Evolutionary conservation across 2,797 vertebrate species (phyloP).

Genomic region (Ctenopoma kingsleyae): DNA sequence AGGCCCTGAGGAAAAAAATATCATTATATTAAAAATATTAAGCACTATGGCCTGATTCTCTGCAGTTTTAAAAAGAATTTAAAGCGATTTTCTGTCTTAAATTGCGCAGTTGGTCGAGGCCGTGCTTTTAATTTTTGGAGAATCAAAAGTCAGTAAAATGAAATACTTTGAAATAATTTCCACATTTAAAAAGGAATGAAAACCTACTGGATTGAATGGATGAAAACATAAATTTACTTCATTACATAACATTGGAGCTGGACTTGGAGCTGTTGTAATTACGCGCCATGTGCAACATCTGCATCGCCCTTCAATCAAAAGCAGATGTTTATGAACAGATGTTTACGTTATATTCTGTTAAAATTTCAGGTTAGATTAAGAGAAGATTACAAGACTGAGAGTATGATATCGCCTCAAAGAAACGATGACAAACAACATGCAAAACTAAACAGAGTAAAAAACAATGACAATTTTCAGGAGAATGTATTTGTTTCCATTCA

Average conservation of each 20-base stretch:
- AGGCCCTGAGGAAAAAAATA: not conserved
- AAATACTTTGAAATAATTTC: not conserved
- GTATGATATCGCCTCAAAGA: slow-evolving; percentile 17
- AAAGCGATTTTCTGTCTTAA: not conserved
- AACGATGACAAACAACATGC: slow-evolving; percentile 52
- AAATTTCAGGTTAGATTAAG: slow-evolving; percentile 13
- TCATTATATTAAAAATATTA: not conserved
- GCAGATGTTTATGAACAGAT: slow-evolving; percentile 27
- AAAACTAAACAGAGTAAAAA: slow-evolving; percentile 54
- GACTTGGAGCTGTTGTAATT: slow-evolving; percentile 14
- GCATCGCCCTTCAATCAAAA: slow-evolving; percentile 13
- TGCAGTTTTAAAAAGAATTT: not conserved
- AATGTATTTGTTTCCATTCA: slow-evolving; percentile 66
- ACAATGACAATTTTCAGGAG: slow-evolving; percentile 57
- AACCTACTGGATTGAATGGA: too few species aligned
- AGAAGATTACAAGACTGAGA: not conserved
- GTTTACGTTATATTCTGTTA: slow-evolving; percentile 4
- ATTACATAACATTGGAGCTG: not conserved
- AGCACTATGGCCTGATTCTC: not conserved
- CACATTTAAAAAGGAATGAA: not conserved
- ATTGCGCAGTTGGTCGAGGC: slow-evolving; percentile 56
- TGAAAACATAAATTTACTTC: not conserved
- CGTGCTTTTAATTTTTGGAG: not conserved
- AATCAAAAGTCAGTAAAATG: not conserved
- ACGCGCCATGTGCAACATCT: slow-evolving; percentile 31